phyloP scores from a whole-genome alignment of 2,113 vertebrate genomes.

The Callospermophilus lateralis region DNA sequence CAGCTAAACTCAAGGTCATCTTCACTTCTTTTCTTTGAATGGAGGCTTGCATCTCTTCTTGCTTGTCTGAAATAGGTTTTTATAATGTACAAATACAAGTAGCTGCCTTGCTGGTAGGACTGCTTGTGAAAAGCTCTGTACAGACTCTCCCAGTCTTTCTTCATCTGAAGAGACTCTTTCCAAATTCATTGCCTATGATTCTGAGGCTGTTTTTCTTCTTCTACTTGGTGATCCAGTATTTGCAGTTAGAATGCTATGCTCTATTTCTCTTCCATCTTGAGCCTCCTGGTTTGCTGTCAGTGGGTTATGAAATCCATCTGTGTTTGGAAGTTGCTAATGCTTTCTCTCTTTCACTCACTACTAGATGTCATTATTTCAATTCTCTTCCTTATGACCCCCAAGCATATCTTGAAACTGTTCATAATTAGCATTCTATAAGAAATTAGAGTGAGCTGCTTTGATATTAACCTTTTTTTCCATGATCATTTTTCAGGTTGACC shows the following conservation, averaged over 20 bases:
- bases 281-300: background rate
- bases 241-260: background rate
- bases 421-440: slow-evolving; percentile 19
- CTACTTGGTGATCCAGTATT: background rate
- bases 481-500: background rate
- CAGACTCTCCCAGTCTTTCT: background rate
- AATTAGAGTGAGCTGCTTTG: background rate
- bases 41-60: slow-evolving; percentile 24
- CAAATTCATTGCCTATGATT: background rate
- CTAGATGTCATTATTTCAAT: slow-evolving; percentile 1
- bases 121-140: background rate
- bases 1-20: background rate
- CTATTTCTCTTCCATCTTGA: background rate
- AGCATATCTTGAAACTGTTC: background rate
- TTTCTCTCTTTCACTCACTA: background rate
- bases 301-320: slow-evolving; percentile 21
- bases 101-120: background rate
- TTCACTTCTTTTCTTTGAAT: slow-evolving; percentile 12
- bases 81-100: background rate
- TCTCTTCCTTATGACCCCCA: background rate
- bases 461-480: background rate
- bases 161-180: slow-evolving; percentile 4
- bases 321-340: background rate
- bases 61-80: background rate
- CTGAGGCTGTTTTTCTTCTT: background rate